A percentile compares a stretch with the other conserved stretches of the same genome.
phyloP scores from a whole-genome alignment of 2,797 vertebrate genomes.

The Podargus strigoides region DNA sequence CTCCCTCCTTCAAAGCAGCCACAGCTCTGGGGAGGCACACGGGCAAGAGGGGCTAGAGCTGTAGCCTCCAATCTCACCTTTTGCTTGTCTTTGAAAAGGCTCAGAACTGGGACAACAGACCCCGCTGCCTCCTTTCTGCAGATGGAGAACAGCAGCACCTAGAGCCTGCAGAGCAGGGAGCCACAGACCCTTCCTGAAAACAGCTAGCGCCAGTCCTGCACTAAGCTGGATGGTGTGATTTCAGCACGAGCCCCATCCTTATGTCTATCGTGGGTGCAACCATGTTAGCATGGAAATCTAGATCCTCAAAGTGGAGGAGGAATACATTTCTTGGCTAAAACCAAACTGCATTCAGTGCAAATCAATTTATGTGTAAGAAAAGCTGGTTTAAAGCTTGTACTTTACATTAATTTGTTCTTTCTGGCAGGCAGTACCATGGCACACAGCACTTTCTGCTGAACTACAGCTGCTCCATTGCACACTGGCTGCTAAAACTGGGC shows the following conservation, averaged over 20 bases:
- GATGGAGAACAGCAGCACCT: not conserved
- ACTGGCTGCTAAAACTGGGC: not conserved
- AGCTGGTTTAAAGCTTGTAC: not conserved
- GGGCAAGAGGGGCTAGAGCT: not conserved
- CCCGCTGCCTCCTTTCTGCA: not conserved
- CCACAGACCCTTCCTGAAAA: not conserved
- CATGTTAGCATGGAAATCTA: not conserved
- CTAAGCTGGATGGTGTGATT: not conserved
- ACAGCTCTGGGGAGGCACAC: not conserved
- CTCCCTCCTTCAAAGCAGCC: not conserved
- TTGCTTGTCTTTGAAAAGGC: not conserved
- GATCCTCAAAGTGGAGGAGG: not conserved
- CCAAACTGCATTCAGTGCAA: not conserved
- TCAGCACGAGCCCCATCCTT: not conserved
- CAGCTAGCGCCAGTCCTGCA: not conserved
- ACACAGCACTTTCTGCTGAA: not conserved
- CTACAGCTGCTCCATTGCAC: not conserved
- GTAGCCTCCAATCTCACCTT: not conserved
- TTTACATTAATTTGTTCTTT: not conserved
- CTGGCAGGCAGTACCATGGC: not conserved
- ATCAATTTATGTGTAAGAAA: not conserved
- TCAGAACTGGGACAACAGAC: not conserved
- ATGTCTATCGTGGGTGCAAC: not conserved
- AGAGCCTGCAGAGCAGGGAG: not conserved
- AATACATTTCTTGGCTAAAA: not conserved